These are phyloP conservation scores for Hypocryptadius cinnamomeus DNA, from an alignment of 2,113 vertebrate species.

Conservation along the genomic window DNA sequence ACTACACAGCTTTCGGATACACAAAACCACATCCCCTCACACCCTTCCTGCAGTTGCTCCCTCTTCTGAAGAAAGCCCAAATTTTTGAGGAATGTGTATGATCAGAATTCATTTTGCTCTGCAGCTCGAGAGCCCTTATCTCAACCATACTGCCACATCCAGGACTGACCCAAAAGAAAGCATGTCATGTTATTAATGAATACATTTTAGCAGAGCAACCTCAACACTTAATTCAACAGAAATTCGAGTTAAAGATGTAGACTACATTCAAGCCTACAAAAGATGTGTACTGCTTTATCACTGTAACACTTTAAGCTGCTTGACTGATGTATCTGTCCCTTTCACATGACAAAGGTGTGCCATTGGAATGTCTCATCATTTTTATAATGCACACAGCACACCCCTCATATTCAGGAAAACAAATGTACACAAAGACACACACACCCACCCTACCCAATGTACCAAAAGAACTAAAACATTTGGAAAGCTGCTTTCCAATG, in stretches of 20 bases:
- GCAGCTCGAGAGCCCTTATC: neutral
- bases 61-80: neutral
- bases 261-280: neutral
- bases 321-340: neutral
- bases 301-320: neutral
- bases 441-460: rapidly evolving
- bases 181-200: neutral
- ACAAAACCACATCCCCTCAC: rapidly evolving
- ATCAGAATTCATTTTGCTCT: neutral
- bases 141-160: neutral
- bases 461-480: neutral
- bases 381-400: neutral
- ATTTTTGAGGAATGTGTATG: neutral
- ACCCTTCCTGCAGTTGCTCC: neutral
- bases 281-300: neutral
- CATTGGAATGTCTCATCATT: neutral
- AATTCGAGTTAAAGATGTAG: neutral
- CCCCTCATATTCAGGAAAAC: neutral
- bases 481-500: neutral
- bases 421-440: neutral
- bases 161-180: neutral
- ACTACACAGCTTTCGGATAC: neutral
- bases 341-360: neutral
- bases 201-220: neutral
- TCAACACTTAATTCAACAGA: rapidly evolving